Evolutionary conservation across 1,140 invertebrate species (phyloP), one percentile per base, ranked within the genome.

Genomic region (Drosophila albomicans): DNA sequence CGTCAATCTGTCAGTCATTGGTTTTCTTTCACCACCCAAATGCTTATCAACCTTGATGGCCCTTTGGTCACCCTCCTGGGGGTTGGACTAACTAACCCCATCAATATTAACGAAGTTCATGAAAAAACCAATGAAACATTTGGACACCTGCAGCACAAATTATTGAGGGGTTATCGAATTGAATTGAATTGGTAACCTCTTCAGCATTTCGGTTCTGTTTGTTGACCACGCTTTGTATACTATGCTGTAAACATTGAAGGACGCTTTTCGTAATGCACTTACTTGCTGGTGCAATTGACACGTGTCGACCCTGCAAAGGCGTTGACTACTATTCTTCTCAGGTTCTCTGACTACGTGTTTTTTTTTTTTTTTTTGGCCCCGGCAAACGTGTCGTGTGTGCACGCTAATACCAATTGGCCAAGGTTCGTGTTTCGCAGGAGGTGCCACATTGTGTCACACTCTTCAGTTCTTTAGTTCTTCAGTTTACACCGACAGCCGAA

Each of bases 31-130:
- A 25, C 35, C 35, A 38, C 35, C 35, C 10, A 38, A 38, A 38
- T 38, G 5, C 7, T 32, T 32, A 32, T 6, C 30, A 32, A 32
- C 5, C 30, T 32, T 8, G 30, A 32, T 41, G 38, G 11, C 38
- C 38, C 10, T 10, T 7, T 38, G 35, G 7, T 10, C 10, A 10
- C 3, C 20, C 20, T 25, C 7, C 30, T 32, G 30, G 30, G 30
- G 0, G 7, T 10, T 13, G 32, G 32, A 5, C 46, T 49, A 49
- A 71, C 48, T 25, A 67, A 46, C 13, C 13, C 43, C 30, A 84
- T 84, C 61, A 84, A 84, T 79, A 73, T 75, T 69, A 73, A 59
- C 65, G 57, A 64, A 45, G 16, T 25, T 25, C 35, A 52, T 30
- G 20, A 41, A 64, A 54, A 13, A 51, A 15, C n/a, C 8, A 64